Evolutionary conservation across 2,797 vertebrate genomes (phyloP).

Genomic region (Miichthys miiuy): DNA sequence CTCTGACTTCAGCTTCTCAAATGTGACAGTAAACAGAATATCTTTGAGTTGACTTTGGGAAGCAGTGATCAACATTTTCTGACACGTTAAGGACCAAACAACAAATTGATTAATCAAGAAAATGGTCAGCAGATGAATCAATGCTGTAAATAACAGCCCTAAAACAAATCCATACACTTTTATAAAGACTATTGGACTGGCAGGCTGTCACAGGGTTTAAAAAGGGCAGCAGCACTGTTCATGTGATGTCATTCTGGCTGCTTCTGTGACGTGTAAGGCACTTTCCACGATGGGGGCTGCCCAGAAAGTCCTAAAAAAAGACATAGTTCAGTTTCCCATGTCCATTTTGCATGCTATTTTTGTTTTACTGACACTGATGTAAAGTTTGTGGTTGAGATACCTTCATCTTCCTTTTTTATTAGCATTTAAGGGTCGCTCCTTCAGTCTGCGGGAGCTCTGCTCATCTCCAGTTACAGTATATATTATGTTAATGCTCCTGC

Average conservation of each 20-base stretch:
- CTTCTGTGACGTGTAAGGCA: neutral
- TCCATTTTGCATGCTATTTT: neutral
- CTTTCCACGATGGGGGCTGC: neutral
- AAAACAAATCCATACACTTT: neutral
- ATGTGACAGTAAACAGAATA: too few species aligned
- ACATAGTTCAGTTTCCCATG: neutral
- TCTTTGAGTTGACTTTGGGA: too few species aligned
- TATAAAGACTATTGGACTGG: neutral
- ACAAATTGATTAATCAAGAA: too few species aligned
- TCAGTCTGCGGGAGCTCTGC: neutral
- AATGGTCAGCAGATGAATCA: too few species aligned
- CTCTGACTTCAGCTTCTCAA: too few species aligned
- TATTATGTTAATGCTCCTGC: neutral
- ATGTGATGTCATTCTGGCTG: neutral
- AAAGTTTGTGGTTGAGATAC: conserved; percentile 2
- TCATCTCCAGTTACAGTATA: neutral
- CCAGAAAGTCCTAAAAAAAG: neutral
- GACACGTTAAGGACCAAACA: too few species aligned
- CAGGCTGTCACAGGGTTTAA: neutral
- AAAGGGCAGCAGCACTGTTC: neutral
- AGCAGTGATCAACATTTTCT: too few species aligned
- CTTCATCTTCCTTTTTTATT: neutral
- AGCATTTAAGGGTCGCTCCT: neutral
- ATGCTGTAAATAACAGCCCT: too few species aligned
- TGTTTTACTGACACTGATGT: neutral